Base-by-base conservation (phyloP, 2,888 invertebrate genomes). In the Sympetrum striolatum region DNA sequence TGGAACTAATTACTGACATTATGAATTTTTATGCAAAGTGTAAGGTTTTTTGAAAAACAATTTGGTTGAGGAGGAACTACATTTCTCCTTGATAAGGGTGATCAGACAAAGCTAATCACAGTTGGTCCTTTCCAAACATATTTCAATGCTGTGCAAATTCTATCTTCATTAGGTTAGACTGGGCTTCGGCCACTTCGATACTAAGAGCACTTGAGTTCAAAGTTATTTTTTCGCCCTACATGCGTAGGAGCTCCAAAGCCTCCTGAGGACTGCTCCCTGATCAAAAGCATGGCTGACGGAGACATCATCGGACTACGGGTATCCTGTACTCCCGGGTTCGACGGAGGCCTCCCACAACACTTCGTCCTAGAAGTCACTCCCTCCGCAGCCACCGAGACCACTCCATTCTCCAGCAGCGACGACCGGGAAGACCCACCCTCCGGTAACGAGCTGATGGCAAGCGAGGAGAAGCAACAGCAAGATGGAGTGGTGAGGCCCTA, bases 331-430 rank as follows among this genome's bases (percentile, higher is more conserved):
- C 96, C 97, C 0, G 97, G 98, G 81, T 96, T 96, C 93, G 97
- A 97, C 93, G 98, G 98, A 8, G 98, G 98, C 22, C 95, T 97
- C 82, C 96, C 96, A 48, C 98, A 98, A 93, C 96, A 96, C 94
- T 98, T 98, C 94, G 95, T 97, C 90, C 94, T 98, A 92, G 97
- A 98, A 94, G 97, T 97, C 92, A 93, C 93, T 15, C 86, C 86
- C 6, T 86, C 86, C 35, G 10, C n/a, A 2, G 39, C 90, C 80
- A 92, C 58, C 92, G 92, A 91, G 92, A 92, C 80, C 35, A 81
- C 82, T 91, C 39, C 91, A 92, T 79, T 93, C 94, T 90, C 93
- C 94, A 93, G 92, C 94, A 93, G 92, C 93, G 92, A 93, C 95
- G 92, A 93, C 93, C 48, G 35, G 48, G 90, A 90, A 18, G 90